Percentiles rank a stretch among this genome's conserved stretches.
phyloP scores from a whole-genome alignment of 2,113 vertebrate genomes.

The Nymphicus hollandicus region DNA sequence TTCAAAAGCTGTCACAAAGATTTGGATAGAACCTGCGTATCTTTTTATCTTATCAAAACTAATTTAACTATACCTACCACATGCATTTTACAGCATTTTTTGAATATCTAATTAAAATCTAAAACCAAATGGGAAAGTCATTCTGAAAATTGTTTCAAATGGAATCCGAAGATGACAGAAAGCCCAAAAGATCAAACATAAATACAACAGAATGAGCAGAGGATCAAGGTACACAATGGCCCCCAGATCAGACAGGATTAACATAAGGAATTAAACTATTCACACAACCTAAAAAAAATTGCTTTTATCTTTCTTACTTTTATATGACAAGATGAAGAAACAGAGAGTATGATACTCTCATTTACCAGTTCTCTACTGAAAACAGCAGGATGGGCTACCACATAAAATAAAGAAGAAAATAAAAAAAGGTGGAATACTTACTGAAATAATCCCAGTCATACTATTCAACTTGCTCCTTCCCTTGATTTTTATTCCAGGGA shows the following conservation, averaged over 20 bases:
- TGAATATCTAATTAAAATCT: background rate
- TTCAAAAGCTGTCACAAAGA: background rate
- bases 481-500: background rate
- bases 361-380: background rate
- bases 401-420: background rate
- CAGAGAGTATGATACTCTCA: background rate
- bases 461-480: background rate
- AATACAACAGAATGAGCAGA: background rate
- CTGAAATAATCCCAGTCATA: background rate
- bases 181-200: background rate
- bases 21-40: background rate
- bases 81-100: background rate
- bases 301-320: background rate
- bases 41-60: background rate
- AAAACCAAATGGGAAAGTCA: background rate
- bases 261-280: background rate
- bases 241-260: background rate
- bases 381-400: background rate
- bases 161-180: background rate
- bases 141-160: background rate
- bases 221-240: background rate
- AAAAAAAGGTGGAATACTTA: background rate
- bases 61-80: background rate
- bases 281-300: background rate
- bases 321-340: background rate